Base-by-base conservation (phyloP, 2,797 vertebrate species). In the Sebastes minor region DNA sequence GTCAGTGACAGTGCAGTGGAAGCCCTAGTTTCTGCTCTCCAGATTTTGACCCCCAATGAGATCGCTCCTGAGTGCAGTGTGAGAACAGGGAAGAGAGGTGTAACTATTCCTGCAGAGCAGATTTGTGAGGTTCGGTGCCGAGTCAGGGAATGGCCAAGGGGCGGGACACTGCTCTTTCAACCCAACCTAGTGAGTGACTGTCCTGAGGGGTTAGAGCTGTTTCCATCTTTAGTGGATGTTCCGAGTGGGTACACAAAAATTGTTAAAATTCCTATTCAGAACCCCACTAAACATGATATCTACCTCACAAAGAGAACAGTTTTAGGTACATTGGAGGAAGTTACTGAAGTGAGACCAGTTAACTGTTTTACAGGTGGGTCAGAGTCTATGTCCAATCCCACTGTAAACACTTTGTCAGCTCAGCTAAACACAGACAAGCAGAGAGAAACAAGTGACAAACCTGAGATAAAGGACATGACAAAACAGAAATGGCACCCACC, bases 51-150 rank as follows among this genome's bases (percentile, higher is more conserved):
- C 12, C n/a, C 63, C 5, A 32, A 22, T 3, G 65, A 83, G 7
- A 79, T 35, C 5, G 0, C 57, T 3, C 0, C 3, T 2, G 33
- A 78, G 23, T 77, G 66, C 5, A 68, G 8, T 74, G 68, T 82
- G 9, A 72, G 64, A n/a, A 59, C 30, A 25, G 72, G 79, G 0
- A 87, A 81, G 52, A 76, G 1, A 55, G 77, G 65, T 2, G 1
- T 55, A 1, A 79, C 5, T 2, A 69, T 89, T 32, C 30, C 33
- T 1, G 61, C 76, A 4, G 71, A 53, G 3, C 55, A 82, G 32
- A 57, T 84, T 11, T 63, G 25, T 53, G 78, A 78, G 7, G 82
- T 79, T 1, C 74, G 4, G 32, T 89, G 71, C 14, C 32, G 79
- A 35, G 35, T 86, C 4, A 79, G 57, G 3, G 46, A 46, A 16